A percentile compares a stretch with the other conserved stretches of the same genome.
Evolutionary conservation across 1,140 invertebrate genomes (phyloP).

Genomic region (Sesamia nonagrioides): DNA sequence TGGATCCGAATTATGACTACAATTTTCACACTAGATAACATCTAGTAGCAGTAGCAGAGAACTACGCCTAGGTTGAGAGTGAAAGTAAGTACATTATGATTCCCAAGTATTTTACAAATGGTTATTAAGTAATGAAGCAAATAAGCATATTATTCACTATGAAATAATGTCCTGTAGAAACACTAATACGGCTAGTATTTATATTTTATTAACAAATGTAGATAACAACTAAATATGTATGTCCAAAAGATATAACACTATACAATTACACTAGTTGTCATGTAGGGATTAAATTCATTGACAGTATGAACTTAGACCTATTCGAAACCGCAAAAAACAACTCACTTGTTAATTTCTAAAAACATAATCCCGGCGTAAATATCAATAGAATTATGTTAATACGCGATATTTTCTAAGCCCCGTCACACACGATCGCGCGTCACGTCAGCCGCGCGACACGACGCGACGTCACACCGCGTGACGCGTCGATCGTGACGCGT

Average conservation of each 20-base stretch:
- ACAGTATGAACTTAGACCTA: background rate
- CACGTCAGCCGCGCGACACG: slow-evolving; percentile 44
- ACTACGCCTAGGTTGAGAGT: background rate
- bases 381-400: slow-evolving; percentile 48
- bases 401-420: slow-evolving; percentile 46
- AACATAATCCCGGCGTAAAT: slow-evolving; percentile 10
- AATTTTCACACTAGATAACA: background rate
- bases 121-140: too few species aligned
- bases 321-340: background rate
- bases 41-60: background rate
- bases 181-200: too few species aligned
- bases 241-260: too few species aligned
- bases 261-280: too few species aligned
- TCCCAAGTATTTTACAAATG: too few species aligned
- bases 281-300: background rate
- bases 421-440: slow-evolving; percentile 48
- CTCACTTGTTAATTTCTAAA: background rate
- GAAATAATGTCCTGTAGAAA: too few species aligned
- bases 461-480: slow-evolving; percentile 44
- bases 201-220: too few species aligned
- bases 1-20: background rate
- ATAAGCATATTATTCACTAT: too few species aligned
- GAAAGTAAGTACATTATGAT: too few species aligned
- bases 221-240: too few species aligned
- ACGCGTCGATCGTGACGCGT: slow-evolving; percentile 49